Evolutionary conservation across 2,113 vertebrate genomes (phyloP).

Genomic region (Ciconia boyciana): DNA sequence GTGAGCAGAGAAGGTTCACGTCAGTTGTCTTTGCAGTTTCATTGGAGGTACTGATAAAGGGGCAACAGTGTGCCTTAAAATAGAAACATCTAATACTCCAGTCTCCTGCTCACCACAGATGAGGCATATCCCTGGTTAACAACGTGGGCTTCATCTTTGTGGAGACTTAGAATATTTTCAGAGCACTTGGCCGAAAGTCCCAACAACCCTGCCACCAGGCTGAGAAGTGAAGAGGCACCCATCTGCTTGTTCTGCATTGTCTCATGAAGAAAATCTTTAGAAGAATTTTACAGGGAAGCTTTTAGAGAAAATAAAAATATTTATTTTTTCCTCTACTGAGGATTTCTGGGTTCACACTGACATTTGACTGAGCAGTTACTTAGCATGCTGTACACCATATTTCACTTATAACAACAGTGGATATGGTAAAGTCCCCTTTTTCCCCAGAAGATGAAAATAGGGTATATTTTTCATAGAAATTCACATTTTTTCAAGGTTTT

Average conservation of each 20-base stretch:
- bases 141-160: neutral
- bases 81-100: neutral
- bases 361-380: neutral
- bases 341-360: slow-evolving; percentile 15
- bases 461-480: neutral
- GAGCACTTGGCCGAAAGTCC: neutral
- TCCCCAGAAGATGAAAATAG: neutral
- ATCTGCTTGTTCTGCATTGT: neutral
- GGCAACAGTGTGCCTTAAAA: neutral
- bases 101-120: neutral
- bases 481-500: neutral
- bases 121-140: neutral
- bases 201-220: neutral
- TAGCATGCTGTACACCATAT: slow-evolving; percentile 9
- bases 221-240: neutral
- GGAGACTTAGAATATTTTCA: neutral
- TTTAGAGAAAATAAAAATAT: slow-evolving; percentile 43
- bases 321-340: slow-evolving; percentile 41
- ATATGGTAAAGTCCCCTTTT: neutral
- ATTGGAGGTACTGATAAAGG: neutral
- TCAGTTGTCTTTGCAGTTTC: neutral
- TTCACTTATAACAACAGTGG: neutral
- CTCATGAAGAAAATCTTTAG: neutral
- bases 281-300: slow-evolving; percentile 56
- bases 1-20: neutral